Percentiles rank a stretch among this genome's conserved stretches.
phyloP scores from a whole-genome alignment of 2,797 vertebrate species.

The Ibycter americanus region DNA sequence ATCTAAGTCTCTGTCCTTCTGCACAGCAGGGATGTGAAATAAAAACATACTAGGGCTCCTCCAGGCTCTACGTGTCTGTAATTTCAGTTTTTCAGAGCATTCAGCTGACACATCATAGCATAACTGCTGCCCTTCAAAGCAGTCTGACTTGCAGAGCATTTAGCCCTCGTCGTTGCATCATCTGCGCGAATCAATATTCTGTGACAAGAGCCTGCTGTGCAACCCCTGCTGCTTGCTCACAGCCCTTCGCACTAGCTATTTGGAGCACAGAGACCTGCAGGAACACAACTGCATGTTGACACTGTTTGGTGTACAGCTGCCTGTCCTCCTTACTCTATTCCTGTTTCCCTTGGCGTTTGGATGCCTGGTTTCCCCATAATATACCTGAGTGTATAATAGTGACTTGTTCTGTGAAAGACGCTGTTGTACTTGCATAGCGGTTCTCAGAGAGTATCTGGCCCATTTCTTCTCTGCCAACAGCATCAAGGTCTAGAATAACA shows the following conservation, averaged over 20 bases:
- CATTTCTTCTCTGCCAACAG: neutral
- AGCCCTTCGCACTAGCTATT: neutral
- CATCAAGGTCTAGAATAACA: neutral
- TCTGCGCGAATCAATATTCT: neutral
- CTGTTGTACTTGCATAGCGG: neutral
- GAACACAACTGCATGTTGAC: neutral
- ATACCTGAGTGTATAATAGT: neutral
- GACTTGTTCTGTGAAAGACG: neutral
- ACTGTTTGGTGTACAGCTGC: neutral
- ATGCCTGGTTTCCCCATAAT: neutral
- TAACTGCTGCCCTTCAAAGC: neutral
- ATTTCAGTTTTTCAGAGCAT: neutral
- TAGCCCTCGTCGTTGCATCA: fast-evolving
- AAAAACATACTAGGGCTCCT: neutral
- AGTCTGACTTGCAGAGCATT: neutral
- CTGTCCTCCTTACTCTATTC: neutral
- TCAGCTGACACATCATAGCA: neutral
- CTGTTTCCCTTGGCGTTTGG: neutral
- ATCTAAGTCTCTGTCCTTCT: neutral
- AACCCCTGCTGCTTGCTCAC: fast-evolving
- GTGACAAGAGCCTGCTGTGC: neutral
- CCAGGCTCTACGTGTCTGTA: neutral
- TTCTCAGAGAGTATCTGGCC: neutral
- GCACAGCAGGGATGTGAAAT: neutral
- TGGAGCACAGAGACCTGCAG: neutral